A percentile compares a stretch with the other conserved stretches of the same genome.
Evolutionary conservation across 2,113 vertebrate species (phyloP).

Genomic region (Thalassarche chlororhynchos): DNA sequence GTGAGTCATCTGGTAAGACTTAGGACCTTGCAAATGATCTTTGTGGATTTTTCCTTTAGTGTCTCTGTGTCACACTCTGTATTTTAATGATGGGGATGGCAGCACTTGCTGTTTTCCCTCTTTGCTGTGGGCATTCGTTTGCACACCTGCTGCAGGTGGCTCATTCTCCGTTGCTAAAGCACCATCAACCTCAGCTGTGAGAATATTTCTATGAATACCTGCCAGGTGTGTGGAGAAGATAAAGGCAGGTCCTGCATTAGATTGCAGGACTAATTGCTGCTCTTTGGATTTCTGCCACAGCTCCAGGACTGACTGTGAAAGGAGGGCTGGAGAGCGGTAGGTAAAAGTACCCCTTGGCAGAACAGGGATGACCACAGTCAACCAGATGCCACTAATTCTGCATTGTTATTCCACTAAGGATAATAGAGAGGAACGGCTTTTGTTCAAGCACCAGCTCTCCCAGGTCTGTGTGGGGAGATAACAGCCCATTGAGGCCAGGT

Average conservation of each 20-base stretch:
- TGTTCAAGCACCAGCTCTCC: background rate
- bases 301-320: background rate
- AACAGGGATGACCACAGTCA: background rate
- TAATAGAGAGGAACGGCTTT: background rate
- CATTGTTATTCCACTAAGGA: background rate
- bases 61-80: background rate
- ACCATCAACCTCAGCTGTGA: background rate
- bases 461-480: background rate
- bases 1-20: background rate
- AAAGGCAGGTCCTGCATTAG: background rate
- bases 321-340: background rate
- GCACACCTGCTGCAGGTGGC: background rate
- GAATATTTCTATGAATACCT: background rate
- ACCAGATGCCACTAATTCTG: background rate
- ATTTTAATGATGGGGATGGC: background rate
- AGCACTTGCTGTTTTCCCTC: background rate
- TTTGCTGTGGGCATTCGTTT: background rate
- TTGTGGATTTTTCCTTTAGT: background rate
- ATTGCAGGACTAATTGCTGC: background rate
- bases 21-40: background rate
- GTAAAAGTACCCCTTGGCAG: background rate
- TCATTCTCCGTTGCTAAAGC: background rate
- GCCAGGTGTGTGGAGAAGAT: background rate
- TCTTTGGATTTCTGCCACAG: background rate
- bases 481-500: background rate